These are phyloP conservation scores for Mimumesa dahlbomi DNA, from an alignment of 2,888 invertebrate species.

Conservation along the genomic window DNA sequence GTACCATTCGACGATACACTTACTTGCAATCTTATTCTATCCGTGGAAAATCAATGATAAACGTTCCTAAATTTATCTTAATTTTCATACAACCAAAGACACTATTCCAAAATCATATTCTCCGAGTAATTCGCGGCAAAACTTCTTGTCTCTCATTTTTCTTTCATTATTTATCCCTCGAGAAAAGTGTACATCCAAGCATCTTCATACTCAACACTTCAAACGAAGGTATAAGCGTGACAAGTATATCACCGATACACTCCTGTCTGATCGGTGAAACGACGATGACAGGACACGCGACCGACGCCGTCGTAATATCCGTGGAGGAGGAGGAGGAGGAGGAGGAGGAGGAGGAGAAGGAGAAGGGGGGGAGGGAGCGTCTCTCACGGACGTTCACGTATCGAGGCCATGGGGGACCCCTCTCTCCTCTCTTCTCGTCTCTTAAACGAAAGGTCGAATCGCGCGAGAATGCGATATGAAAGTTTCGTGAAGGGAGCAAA, in stretches of 20 bases:
- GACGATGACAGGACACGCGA: slow-evolving; percentile 20
- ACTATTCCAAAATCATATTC: too few species aligned
- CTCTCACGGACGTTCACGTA: slow-evolving; percentile 60
- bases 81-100: too few species aligned
- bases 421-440: slow-evolving; percentile 29
- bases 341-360: slow-evolving; percentile 21
- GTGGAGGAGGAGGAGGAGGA: background rate
- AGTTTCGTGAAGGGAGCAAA: slow-evolving; percentile 66
- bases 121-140: too few species aligned
- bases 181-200: too few species aligned
- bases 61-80: too few species aligned
- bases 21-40: too few species aligned
- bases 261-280: background rate
- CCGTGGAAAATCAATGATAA: too few species aligned
- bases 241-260: slow-evolving; percentile 5
- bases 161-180: too few species aligned
- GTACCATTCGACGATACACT: too few species aligned
- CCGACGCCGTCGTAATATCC: slow-evolving; percentile 17
- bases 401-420: slow-evolving; percentile 58
- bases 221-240: background rate
- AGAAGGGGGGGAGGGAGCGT: slow-evolving; percentile 37
- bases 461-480: slow-evolving; percentile 67
- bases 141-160: too few species aligned
- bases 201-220: background rate
- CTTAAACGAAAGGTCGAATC: slow-evolving; percentile 63